Conservation (phyloP, 1,140 invertebrate species). For the Plodia interpunctella region DNA sequence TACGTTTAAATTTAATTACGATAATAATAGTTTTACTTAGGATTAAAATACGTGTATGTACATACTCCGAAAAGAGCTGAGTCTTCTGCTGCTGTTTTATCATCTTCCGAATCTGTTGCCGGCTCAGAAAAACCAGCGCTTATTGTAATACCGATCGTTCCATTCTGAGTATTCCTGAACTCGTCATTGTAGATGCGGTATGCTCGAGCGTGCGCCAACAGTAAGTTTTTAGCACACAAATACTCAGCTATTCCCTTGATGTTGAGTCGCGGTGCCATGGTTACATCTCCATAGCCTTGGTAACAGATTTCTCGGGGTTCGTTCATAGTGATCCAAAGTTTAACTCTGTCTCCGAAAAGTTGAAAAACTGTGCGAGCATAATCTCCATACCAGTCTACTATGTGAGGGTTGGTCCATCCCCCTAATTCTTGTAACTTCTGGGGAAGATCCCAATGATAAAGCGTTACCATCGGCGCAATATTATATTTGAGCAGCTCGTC, state of each 20-base stretch:
- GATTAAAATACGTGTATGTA: too few relatives aligned
- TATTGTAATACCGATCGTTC: constrained; percentile 75
- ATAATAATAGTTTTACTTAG: too few relatives aligned
- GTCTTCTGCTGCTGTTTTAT: constrained; percentile 42
- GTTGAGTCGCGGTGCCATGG: constrained; percentile 70
- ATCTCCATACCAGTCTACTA: constrained; percentile 80
- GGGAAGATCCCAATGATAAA: constrained; percentile 83
- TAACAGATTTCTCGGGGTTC: constrained; percentile 81
- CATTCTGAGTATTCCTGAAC: constrained; percentile 43
- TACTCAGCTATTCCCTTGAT: constrained; percentile 76
- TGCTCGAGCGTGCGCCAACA: constrained; percentile 59
- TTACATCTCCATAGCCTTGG: constrained; percentile 75
- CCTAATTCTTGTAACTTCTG: constrained; percentile 79
- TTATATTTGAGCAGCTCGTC: constrained; percentile 76
- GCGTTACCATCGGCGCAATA: constrained; percentile 78
- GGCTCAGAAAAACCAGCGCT: constrained; percentile 55
- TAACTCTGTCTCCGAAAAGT: constrained; percentile 80
- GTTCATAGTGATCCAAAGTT: constrained; percentile 84
- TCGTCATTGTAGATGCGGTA: constrained; percentile 79
- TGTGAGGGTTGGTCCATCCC: constrained; percentile 80
- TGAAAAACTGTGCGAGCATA: constrained; percentile 79
- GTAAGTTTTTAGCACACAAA: constrained; percentile 52
- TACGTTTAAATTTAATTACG: too few relatives aligned
- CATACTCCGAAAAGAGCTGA: constrained; percentile 64
- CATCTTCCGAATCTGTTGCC: constrained; percentile 66